Conservation (phyloP, 2,797 vertebrate species). For the Synaphobranchus kaupii region DNA sequence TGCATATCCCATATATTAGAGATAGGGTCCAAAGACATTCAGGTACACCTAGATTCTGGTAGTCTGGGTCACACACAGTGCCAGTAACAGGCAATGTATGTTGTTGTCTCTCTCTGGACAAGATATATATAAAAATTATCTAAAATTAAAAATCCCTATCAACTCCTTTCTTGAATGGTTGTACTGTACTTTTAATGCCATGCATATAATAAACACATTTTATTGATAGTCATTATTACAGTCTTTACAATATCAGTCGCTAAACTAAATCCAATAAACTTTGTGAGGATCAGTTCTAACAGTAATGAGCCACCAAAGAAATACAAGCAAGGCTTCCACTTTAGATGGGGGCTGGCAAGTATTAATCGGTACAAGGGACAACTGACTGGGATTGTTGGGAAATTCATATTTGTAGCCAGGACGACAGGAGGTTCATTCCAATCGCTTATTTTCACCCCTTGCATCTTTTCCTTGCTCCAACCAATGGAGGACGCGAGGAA, state of each 20-base stretch:
- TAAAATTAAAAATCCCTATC: neutral
- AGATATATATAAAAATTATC: neutral
- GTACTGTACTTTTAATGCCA: neutral
- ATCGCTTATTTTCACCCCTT: too few species aligned
- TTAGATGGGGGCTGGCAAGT: neutral
- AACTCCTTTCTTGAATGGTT: neutral
- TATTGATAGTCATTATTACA: neutral
- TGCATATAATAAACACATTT: neutral
- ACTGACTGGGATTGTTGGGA: neutral
- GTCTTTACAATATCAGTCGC: neutral
- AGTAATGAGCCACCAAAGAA: neutral
- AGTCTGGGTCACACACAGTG: neutral
- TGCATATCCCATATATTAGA: neutral
- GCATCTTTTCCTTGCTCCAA: too few species aligned
- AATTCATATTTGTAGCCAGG: neutral
- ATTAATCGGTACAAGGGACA: neutral
- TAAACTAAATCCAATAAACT: neutral
- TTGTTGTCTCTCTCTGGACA: neutral
- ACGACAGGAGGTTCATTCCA: too few species aligned
- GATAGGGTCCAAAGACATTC: neutral
- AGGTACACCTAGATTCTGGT: neutral
- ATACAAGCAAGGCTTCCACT: neutral
- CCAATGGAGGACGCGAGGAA: too few species aligned
- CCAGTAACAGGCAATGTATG: neutral
- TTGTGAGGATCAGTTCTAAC: neutral